Percentiles rank a stretch among this genome's conserved stretches.
phyloP scores from a whole-genome alignment of 2,113 vertebrate genomes.

The Etheostoma spectabile region DNA sequence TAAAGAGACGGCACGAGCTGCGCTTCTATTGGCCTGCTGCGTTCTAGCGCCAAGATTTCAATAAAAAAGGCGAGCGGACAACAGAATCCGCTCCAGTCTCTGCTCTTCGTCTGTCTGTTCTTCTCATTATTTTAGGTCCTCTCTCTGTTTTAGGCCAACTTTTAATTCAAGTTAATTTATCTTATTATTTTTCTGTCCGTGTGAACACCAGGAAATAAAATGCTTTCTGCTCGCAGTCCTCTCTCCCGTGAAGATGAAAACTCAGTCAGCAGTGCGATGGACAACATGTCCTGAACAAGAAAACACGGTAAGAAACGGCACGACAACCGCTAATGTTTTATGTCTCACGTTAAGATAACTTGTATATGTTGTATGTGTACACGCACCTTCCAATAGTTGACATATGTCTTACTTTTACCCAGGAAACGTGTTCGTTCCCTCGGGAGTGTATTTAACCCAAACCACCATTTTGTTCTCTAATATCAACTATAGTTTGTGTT shows the following conservation, averaged over 20 bases:
- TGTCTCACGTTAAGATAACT: too few species aligned
- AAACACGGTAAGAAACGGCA: constrained; percentile 88
- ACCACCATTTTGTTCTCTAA: too few species aligned
- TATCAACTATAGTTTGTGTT: too few species aligned
- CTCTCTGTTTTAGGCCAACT: rapidly evolving
- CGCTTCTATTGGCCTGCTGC: constrained; percentile 62
- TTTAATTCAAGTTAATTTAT: neutral
- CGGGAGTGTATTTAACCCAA: too few species aligned
- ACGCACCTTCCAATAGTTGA: too few species aligned
- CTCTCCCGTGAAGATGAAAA: constrained; percentile 83
- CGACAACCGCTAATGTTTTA: too few species aligned
- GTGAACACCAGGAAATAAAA: constrained; percentile 46
- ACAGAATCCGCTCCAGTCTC: neutral
- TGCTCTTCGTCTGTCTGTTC: neutral
- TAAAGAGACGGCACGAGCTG: constrained; percentile 44
- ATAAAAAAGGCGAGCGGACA: constrained; percentile 61
- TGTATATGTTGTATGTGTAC: too few species aligned
- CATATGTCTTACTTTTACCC: too few species aligned
- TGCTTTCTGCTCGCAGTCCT: constrained; percentile 84
- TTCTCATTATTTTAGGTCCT: too few species aligned
- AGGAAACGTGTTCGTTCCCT: too few species aligned
- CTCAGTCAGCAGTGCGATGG: constrained; percentile 68
- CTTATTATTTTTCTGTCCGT: neutral
- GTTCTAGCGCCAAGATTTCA: constrained; percentile 77
- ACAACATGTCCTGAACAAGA: constrained; percentile 87